A percentile compares a stretch with the other conserved stretches of the same genome.
Conservation (phyloP, 2,797 vertebrate genomes). For the Hyperoplus immaculatus region DNA sequence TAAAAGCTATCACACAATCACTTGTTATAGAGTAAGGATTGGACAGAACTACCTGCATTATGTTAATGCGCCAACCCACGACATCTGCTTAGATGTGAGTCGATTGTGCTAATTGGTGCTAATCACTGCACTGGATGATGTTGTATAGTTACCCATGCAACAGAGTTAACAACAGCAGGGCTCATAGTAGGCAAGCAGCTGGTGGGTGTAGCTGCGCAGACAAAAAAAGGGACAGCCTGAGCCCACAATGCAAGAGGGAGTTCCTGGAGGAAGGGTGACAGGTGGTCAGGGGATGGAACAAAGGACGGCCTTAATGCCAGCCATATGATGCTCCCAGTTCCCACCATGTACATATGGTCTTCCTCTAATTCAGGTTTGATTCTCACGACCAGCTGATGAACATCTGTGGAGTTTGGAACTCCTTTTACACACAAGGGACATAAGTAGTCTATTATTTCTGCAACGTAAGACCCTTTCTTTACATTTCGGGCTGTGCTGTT, state of each 20-base stretch:
- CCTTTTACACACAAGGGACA: slow-evolving; percentile 35
- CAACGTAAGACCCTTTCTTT: background rate
- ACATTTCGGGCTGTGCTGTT: background rate
- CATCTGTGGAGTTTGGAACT: slow-evolving; percentile 71
- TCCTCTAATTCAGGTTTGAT: slow-evolving; percentile 59
- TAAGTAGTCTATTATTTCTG: slow-evolving; percentile 5
- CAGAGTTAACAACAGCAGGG: slow-evolving; percentile 77
- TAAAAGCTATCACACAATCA: slow-evolving; percentile 13
- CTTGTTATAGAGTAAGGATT: background rate
- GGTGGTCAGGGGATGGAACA: slow-evolving; percentile 84
- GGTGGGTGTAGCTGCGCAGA: slow-evolving; percentile 69
- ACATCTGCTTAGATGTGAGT: slow-evolving; percentile 37
- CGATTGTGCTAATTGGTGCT: slow-evolving; percentile 55
- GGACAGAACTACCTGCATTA: slow-evolving; percentile 12
- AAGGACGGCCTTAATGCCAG: slow-evolving; percentile 78
- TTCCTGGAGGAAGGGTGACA: slow-evolving; percentile 82
- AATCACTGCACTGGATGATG: slow-evolving; percentile 61
- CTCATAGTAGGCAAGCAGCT: slow-evolving; percentile 78
- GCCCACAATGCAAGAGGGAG: slow-evolving; percentile 84
- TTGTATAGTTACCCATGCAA: slow-evolving; percentile 56
- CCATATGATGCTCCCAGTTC: slow-evolving; percentile 80
- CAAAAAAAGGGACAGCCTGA: slow-evolving; percentile 77
- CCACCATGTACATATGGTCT: slow-evolving; percentile 75
- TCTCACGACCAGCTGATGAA: slow-evolving; percentile 78
- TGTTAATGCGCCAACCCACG: background rate